phyloP scores from a whole-genome alignment of 2,113 vertebrate genomes.

The Anas platyrhynchos region DNA sequence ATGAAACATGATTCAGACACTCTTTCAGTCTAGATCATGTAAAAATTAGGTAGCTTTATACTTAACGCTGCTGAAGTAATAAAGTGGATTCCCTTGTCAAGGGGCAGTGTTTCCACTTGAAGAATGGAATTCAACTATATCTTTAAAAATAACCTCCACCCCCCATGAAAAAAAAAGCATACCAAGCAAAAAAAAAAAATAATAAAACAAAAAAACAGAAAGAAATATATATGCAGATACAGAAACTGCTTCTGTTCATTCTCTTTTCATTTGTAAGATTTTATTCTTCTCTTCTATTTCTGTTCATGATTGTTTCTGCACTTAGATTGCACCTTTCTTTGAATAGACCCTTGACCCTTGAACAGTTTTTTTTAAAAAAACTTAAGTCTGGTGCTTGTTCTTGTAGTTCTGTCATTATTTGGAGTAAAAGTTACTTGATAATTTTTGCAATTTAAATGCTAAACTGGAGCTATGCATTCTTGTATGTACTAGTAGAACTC shows the following conservation, averaged over 20 bases:
- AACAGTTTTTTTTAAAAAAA: background rate
- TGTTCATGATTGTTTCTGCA: background rate
- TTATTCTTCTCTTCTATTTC: background rate
- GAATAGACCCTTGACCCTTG: background rate
- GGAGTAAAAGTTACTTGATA: background rate
- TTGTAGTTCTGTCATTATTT: background rate
- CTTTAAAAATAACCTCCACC: background rate
- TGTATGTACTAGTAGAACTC: background rate
- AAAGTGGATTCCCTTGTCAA: background rate
- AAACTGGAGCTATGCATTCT: too few relatives aligned
- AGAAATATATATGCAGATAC: background rate
- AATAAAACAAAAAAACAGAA: background rate
- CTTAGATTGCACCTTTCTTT: background rate
- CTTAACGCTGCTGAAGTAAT: background rate
- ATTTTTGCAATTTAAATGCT: background rate
- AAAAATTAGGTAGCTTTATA: background rate
- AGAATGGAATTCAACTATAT: background rate
- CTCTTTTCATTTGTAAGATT: background rate
- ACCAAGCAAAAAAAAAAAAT: background rate
- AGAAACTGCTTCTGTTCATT: background rate
- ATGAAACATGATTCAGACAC: background rate
- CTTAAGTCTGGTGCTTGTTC: background rate
- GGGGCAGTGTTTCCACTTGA: background rate
- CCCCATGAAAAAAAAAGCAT: background rate
- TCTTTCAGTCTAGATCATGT: background rate